phyloP scores from a whole-genome alignment of 2,888 invertebrate genomes.

The Eupithecia pulchellata region DNA sequence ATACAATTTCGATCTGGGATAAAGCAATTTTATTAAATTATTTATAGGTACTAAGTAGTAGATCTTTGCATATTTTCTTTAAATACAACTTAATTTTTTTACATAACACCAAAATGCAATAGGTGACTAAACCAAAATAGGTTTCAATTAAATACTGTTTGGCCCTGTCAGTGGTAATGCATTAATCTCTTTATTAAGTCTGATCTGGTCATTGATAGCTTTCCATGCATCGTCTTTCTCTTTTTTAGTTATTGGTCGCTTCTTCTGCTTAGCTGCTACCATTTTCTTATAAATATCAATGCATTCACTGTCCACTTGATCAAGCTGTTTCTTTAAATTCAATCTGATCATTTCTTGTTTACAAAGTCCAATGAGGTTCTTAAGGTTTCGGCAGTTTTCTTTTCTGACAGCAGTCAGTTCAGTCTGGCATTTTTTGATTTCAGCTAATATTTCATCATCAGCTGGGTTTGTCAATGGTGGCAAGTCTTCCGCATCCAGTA shows the following conservation, averaged over 20 bases:
- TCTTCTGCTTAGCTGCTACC: slow-evolving; percentile 91
- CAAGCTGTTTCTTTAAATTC: slow-evolving; percentile 90
- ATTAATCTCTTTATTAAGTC: slow-evolving; percentile 83
- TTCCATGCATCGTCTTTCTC: slow-evolving; percentile 93
- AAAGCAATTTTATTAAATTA: slow-evolving; percentile 11
- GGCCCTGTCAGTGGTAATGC: slow-evolving; percentile 79
- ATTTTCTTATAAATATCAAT: slow-evolving; percentile 95
- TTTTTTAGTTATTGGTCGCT: slow-evolving; percentile 90
- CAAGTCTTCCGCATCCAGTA: slow-evolving; percentile 89
- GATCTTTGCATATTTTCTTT: background rate
- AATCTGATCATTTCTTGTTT: slow-evolving; percentile 92
- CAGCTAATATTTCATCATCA: slow-evolving; percentile 94
- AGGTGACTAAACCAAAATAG: background rate
- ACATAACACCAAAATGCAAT: slow-evolving; percentile 11
- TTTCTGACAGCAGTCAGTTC: slow-evolving; percentile 91
- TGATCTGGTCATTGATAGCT: slow-evolving; percentile 88
- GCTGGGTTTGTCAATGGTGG: slow-evolving; percentile 86
- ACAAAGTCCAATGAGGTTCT: slow-evolving; percentile 88
- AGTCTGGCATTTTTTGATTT: slow-evolving; percentile 94
- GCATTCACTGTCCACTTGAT: slow-evolving; percentile 89
- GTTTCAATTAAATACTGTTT: slow-evolving; percentile 61
- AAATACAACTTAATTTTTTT: slow-evolving; percentile 7
- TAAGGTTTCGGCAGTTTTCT: slow-evolving; percentile 91
- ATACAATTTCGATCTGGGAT: background rate
- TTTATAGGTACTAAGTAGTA: slow-evolving; percentile 13